Conservation (phyloP, 2,113 vertebrate genomes). For the Nothoprocta pentlandii region DNA sequence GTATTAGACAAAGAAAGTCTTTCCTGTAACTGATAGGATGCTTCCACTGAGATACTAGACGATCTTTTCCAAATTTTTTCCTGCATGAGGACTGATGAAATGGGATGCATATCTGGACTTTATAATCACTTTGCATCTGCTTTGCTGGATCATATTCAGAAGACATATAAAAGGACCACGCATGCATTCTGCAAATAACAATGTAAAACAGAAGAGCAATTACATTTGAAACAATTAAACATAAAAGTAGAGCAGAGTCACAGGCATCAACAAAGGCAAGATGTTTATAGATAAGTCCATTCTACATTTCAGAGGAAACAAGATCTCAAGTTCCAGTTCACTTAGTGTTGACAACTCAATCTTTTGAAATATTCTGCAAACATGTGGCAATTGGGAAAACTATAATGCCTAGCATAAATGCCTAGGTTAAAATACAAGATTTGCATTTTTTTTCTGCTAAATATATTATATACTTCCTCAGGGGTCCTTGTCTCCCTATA, state of each 20-base stretch:
- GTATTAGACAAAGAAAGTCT: not conserved
- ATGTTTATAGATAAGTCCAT: not conserved
- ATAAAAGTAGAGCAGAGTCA: not conserved
- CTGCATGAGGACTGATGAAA: not conserved
- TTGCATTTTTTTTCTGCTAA: not conserved
- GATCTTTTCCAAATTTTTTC: not conserved
- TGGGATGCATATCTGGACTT: not conserved
- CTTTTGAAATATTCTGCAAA: not conserved
- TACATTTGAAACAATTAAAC: not conserved
- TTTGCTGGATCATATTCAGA: not conserved
- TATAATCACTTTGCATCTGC: not conserved
- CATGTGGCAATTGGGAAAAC: not conserved
- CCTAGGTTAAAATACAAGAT: fast-evolving
- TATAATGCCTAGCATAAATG: not conserved
- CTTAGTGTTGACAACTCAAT: not conserved
- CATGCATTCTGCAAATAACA: not conserved
- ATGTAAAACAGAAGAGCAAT: not conserved
- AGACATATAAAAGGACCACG: not conserved
- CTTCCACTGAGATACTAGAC: not conserved
- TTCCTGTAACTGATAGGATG: not conserved
- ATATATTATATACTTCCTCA: not conserved
- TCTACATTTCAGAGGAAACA: fast-evolving
- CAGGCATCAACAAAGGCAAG: not conserved
- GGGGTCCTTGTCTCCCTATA: not conserved
- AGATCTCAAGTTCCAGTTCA: not conserved